Evolutionary conservation across 2,113 vertebrate genomes (phyloP).

Genomic region (Mugil cephalus): DNA sequence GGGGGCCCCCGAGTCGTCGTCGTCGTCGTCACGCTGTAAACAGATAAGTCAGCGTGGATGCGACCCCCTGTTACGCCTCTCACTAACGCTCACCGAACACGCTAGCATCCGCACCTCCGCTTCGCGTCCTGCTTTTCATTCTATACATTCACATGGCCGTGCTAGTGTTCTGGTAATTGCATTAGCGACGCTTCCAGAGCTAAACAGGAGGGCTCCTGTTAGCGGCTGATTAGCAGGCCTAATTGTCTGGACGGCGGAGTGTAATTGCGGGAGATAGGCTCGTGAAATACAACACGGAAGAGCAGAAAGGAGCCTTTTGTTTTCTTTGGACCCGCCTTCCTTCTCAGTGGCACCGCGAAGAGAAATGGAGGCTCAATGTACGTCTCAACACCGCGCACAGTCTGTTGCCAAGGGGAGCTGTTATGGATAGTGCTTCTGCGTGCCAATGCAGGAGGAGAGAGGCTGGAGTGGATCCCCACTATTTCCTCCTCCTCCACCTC

Average conservation of each 20-base stretch:
- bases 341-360: constrained; percentile 20
- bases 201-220: constrained; percentile 65
- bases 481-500: constrained; percentile 51
- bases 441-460: constrained; percentile 35
- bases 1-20: constrained; percentile 30
- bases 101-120: constrained; percentile 27
- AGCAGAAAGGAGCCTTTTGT: constrained; percentile 41
- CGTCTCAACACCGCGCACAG: constrained; percentile 25
- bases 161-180: constrained; percentile 70
- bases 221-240: constrained; percentile 76
- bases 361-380: constrained; percentile 43
- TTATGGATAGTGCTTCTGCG: constrained; percentile 55
- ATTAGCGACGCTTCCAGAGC: constrained; percentile 70
- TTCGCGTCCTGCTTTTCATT: constrained; percentile 48
- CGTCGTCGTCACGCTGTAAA: constrained; percentile 23
- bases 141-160: constrained; percentile 74
- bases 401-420: constrained; percentile 44
- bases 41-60: constrained; percentile 13
- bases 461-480: constrained; percentile 43
- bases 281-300: constrained; percentile 57
- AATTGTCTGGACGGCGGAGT: constrained; percentile 78
- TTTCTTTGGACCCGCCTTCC: constrained; percentile 13
- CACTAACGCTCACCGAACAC: neutral
- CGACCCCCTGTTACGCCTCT: constrained; percentile 25
- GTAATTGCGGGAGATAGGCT: constrained; percentile 72